A percentile compares a stretch with the other conserved stretches of the same genome.
Evolutionary conservation across 64 coral and sea anemone species (phyloP).

Genomic region (Actinia equina): DNA sequence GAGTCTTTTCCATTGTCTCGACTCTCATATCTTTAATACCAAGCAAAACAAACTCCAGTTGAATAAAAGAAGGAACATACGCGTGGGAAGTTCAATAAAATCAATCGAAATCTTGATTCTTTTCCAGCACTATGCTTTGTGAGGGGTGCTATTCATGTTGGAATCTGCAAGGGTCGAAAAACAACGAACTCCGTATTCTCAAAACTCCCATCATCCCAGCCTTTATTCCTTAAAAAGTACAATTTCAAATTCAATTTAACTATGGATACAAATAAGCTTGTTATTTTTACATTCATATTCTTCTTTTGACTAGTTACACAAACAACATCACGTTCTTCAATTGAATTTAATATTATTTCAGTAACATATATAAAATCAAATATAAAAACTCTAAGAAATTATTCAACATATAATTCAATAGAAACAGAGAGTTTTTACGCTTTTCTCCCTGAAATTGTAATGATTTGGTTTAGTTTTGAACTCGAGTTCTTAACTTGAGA

Average conservation of each 20-base stretch:
- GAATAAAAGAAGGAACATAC: not conserved
- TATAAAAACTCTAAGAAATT: no score
- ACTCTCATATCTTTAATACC: not conserved
- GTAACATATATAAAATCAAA: no score
- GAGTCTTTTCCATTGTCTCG: not conserved
- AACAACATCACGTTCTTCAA: no score
- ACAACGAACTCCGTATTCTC: not conserved
- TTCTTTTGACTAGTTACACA: no score
- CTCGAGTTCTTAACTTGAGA: no score
- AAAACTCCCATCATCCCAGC: no score
- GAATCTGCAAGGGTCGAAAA: not conserved
- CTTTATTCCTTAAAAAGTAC: not conserved
- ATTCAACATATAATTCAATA: no score
- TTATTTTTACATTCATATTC: not conserved
- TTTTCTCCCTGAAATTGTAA: not conserved
- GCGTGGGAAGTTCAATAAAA: slow-evolving; percentile 4
- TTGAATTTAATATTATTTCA: no score
- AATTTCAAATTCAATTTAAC: not conserved
- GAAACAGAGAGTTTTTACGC: not conserved
- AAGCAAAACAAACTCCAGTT: not conserved
- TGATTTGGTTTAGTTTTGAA: no score
- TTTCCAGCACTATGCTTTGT: not conserved
- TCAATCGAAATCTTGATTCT: not conserved
- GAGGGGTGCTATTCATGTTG: not conserved
- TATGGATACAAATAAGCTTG: not conserved